Conservation (phyloP, 2,797 vertebrate genomes). For the Sardinella longiceps region DNA sequence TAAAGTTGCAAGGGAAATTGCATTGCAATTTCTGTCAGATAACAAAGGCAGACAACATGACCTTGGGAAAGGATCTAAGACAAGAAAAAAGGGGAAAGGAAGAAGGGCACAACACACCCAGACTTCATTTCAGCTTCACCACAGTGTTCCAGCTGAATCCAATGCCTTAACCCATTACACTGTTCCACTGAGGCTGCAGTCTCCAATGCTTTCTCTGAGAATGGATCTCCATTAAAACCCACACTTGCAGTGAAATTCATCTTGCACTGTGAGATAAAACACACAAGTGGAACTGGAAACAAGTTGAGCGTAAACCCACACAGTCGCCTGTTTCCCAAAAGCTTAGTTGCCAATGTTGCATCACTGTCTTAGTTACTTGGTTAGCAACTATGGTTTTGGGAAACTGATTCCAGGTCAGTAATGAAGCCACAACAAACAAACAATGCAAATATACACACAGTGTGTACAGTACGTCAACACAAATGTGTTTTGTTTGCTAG, state of each 20-base stretch:
- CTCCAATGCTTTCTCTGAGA: not conserved
- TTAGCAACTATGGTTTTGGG: no score
- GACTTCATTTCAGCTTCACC: not conserved
- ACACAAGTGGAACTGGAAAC: no score
- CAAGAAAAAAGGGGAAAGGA: not conserved
- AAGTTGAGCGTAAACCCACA: not conserved
- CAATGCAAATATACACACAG: no score
- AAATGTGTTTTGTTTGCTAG: not conserved
- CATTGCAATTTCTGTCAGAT: not conserved
- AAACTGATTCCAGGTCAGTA: no score
- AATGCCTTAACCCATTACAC: not conserved
- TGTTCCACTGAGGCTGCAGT: not conserved
- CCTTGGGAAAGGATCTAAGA: not conserved
- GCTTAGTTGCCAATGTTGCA: no score
- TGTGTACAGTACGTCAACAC: not conserved
- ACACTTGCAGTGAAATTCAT: not conserved
- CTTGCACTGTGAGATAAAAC: not conserved
- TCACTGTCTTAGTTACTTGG: no score
- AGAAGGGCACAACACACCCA: not conserved
- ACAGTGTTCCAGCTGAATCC: not conserved
- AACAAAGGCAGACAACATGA: not conserved
- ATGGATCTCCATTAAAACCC: not conserved
- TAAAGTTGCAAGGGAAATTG: no score
- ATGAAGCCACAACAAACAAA: not conserved
- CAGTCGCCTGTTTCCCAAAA: no score